phyloP scores from a whole-genome alignment of 2,888 invertebrate species.

The Acheta domesticus region DNA sequence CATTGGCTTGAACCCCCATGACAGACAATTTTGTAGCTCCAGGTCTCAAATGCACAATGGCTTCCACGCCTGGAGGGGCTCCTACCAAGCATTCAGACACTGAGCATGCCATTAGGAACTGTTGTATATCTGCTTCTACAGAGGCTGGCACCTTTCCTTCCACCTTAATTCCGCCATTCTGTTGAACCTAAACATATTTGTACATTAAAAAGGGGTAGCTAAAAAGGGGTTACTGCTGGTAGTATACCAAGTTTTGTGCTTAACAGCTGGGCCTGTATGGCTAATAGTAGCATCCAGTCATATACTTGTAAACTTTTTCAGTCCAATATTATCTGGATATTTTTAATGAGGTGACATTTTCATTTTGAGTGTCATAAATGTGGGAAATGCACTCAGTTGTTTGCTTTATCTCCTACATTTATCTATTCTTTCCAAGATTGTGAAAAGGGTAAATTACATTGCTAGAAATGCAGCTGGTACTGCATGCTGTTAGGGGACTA shows the following conservation, averaged over 20 bases:
- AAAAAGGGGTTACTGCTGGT: background rate
- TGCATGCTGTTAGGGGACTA: too few relatives aligned
- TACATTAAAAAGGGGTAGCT: too few relatives aligned
- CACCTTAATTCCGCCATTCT: constrained; percentile 27
- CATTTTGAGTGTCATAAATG: too few relatives aligned
- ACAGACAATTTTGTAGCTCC: constrained; percentile 12
- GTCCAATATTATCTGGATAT: too few relatives aligned
- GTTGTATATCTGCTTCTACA: constrained; percentile 28
- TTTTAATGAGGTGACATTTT: too few relatives aligned
- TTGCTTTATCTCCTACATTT: too few relatives aligned
- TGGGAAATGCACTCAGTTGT: too few relatives aligned
- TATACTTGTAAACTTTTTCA: too few relatives aligned
- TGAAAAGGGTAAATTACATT: too few relatives aligned
- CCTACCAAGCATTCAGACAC: constrained; percentile 29
- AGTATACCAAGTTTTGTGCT: background rate
- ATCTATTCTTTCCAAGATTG: too few relatives aligned
- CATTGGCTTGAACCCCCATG: constrained; percentile 29
- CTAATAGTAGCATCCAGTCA: background rate
- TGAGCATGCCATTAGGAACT: constrained; percentile 31
- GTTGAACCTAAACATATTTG: constrained; percentile 28
- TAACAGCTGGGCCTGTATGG: background rate
- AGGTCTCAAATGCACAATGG: background rate
- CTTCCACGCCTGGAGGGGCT: background rate
- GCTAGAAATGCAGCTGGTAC: too few relatives aligned
- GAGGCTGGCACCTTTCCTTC: constrained; percentile 20